Conservation (phyloP, 2,113 vertebrate genomes). For the Pomatorhinus ruficollis region DNA sequence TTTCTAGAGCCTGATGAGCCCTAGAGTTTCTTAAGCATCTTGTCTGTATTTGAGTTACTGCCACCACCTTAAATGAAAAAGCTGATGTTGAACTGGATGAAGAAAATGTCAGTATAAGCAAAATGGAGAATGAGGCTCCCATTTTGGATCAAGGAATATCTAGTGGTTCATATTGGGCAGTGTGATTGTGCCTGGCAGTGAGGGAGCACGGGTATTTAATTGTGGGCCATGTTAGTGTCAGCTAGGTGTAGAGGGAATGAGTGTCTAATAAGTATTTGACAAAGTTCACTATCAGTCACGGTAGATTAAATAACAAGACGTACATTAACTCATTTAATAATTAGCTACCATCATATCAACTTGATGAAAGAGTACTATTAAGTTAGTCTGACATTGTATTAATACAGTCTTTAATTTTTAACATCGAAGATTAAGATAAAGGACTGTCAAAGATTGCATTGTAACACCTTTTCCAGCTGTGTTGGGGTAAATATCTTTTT, state of each 20-base stretch:
- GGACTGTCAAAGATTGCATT: neutral
- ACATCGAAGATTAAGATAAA: constrained; percentile 35
- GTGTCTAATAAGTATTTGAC: constrained; percentile 36
- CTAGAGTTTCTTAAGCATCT: neutral
- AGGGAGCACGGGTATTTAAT: neutral
- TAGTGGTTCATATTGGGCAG: neutral
- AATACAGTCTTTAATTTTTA: constrained; percentile 62
- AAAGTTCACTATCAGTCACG: constrained; percentile 41
- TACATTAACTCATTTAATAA: constrained; percentile 58
- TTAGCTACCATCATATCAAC: constrained; percentile 55
- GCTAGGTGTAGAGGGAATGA: constrained; percentile 33
- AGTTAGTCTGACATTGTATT: constrained; percentile 47
- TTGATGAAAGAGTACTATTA: constrained; percentile 62
- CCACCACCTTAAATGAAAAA: neutral
- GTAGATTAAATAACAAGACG: constrained; percentile 58
- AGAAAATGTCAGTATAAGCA: neutral
- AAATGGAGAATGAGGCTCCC: neutral
- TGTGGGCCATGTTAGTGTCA: neutral
- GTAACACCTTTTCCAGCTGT: neutral
- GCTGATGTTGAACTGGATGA: neutral
- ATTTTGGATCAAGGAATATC: neutral
- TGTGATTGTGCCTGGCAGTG: neutral
- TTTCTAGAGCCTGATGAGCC: neutral
- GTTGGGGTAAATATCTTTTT: neutral
- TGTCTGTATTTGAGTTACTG: neutral